Percentiles rank a stretch among this genome's conserved stretches.
phyloP scores from a whole-genome alignment of 2,113 vertebrate genomes.

The Paedocypris sp. region DNA sequence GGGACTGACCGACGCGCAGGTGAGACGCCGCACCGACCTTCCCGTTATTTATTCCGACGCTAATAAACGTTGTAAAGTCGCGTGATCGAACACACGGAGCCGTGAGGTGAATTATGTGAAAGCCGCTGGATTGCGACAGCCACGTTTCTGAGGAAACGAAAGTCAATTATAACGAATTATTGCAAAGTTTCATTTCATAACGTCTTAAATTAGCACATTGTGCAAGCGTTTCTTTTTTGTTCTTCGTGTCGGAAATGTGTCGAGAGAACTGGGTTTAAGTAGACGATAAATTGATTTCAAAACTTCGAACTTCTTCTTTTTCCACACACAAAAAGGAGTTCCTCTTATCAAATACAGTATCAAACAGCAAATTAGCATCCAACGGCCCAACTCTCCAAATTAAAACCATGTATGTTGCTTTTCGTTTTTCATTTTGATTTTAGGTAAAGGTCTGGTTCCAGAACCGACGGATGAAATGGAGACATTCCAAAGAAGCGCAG shows the following conservation, averaged over 20 bases:
- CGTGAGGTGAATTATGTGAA: not conserved
- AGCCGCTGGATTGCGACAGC: slow-evolving; percentile 32
- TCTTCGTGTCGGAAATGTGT: not conserved
- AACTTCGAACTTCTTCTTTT: too few species aligned
- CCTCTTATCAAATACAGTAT: too few species aligned
- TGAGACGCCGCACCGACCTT: slow-evolving; percentile 46
- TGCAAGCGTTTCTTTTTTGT: not conserved
- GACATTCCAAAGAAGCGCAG: slow-evolving; percentile 94
- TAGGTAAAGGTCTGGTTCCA: slow-evolving; percentile 98
- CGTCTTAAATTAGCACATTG: not conserved
- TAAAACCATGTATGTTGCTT: not conserved
- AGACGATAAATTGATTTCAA: not conserved
- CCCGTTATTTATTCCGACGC: too few species aligned
- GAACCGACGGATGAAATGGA: slow-evolving; percentile 96
- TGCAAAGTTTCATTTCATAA: slow-evolving; percentile 31
- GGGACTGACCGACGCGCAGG: slow-evolving; percentile 96
- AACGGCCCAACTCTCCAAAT: too few species aligned
- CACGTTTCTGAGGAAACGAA: slow-evolving; percentile 38
- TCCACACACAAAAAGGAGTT: too few species aligned
- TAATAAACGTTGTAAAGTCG: too few species aligned
- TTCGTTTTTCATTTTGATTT: not conserved
- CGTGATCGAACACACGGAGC: too few species aligned
- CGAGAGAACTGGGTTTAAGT: not conserved
- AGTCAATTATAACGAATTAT: slow-evolving; percentile 38
- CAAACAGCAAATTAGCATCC: too few species aligned